Percentiles rank a stretch among this genome's conserved stretches.
Evolutionary conservation across 2,888 invertebrate species (phyloP).

Genomic region (Auanema freiburgensis): DNA sequence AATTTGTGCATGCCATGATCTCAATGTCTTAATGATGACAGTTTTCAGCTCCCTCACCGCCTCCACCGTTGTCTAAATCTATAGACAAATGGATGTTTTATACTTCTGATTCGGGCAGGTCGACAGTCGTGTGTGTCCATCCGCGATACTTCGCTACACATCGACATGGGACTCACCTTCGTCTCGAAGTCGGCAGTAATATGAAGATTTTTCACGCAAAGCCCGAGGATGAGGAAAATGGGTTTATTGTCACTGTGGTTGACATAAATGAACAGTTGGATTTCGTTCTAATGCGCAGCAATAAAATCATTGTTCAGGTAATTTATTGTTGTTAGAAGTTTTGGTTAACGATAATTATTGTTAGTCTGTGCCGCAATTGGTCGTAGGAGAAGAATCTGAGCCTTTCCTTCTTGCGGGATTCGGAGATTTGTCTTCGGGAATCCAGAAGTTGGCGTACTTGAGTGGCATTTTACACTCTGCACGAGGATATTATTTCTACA

Average conservation of each 20-base stretch:
- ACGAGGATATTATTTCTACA: too few species aligned
- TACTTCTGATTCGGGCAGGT: slow-evolving; percentile 9
- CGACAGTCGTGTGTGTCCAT: slow-evolving; percentile 19
- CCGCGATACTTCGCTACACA: slow-evolving; percentile 15
- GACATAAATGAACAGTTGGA: slow-evolving; percentile 14
- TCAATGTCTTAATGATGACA: too few species aligned
- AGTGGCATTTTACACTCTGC: too few species aligned
- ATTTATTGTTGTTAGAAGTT: slow-evolving; percentile 11
- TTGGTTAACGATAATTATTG: slow-evolving; percentile 13
- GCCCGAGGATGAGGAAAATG: slow-evolving; percentile 12
- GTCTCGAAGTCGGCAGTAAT: slow-evolving; percentile 7
- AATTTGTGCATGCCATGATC: too few species aligned
- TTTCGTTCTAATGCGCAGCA: slow-evolving; percentile 13
- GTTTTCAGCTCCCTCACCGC: background rate
- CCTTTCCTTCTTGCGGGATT: background rate
- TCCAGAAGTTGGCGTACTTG: too few species aligned
- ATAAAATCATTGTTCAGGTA: slow-evolving; percentile 10
- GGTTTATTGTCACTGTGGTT: slow-evolving; percentile 7
- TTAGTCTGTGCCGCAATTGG: slow-evolving; percentile 13
- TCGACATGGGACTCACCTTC: slow-evolving; percentile 17
- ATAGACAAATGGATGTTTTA: slow-evolving; percentile 20
- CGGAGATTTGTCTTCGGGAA: too few species aligned
- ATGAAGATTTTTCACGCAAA: slow-evolving; percentile 10
- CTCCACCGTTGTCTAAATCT: slow-evolving; percentile 12
- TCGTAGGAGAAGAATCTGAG: slow-evolving; percentile 11